Evolutionary conservation across 2,797 vertebrate genomes (phyloP), one percentile per base, ranked within the genome.

Genomic region (Acanthurus tractus): DNA sequence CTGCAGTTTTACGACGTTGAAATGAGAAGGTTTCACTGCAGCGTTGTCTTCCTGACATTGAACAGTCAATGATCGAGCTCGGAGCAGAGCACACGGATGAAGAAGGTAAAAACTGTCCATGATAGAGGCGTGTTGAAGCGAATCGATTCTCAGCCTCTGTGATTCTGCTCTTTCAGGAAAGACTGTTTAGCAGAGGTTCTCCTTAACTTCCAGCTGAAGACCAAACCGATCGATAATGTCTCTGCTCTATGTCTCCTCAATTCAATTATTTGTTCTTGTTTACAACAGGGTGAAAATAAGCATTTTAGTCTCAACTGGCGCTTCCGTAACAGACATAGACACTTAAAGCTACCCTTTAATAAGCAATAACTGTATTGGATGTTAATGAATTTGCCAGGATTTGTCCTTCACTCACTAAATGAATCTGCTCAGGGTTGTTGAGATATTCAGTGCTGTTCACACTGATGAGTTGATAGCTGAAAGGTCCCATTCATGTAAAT

Each of bases 101-200:
- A n/a, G 67, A 25, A 44, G 38, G 66, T 34, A 72, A 42, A 74
- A 74, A 18, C 12, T 17, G 52, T 63, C 11, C 61, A 74, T 63
- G 68, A 73, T 25, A 54, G 69, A 77, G 53, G 72, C 74, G 79
- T 61, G 25, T 68, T 76, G 66, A 82, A 74, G 52, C 40, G 46
- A 64, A 90, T 89, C 84, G 80, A 58, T 82, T 52, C 48, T 83
- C 68, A 75, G 64, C 48, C 38, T 78, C 77, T 71, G 63, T 76
- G 78, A 73, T 68, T 68, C 77, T 69, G 67, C 9, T 45, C 78
- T 83, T 75, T 54, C n/a, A 75, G 63, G 40, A 49, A 71, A 80
- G 44, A 69, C 63, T 25, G 64, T 57, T 66, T 75, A 77, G 71
- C 78, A 71, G 80, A 4, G 2, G 40, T 65, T 75, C 64, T 68